Evolutionary conservation across 2,113 vertebrate genomes (phyloP).

Genomic region (Lepus americanus): DNA sequence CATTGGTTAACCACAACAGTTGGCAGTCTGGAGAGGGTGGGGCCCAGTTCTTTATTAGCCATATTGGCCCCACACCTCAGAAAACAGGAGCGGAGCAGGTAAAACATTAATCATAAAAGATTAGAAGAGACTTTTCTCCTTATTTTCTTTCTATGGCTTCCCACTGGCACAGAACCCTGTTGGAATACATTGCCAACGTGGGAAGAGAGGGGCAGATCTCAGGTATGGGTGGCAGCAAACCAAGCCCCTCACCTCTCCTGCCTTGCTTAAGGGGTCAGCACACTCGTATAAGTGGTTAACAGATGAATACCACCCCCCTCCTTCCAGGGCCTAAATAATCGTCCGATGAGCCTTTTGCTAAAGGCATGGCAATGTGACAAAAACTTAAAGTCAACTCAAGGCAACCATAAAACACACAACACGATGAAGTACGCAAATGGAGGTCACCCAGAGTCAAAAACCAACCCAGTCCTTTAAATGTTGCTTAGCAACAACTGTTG

Average conservation of each 20-base stretch:
- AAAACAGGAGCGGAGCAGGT: neutral
- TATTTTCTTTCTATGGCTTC: neutral
- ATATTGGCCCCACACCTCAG: neutral
- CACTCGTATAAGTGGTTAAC: neutral
- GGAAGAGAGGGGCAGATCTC: neutral
- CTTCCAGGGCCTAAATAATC: neutral
- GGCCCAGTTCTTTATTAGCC: neutral
- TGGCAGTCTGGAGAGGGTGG: neutral
- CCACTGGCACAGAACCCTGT: neutral
- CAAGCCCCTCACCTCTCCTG: neutral
- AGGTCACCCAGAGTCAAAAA: conserved; percentile 65
- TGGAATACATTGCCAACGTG: neutral
- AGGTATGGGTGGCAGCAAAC: conserved; percentile 3
- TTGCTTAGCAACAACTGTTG: conserved; percentile 66
- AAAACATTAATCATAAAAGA: neutral
- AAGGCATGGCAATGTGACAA: neutral
- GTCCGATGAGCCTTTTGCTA: neutral
- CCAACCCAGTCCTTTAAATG: conserved; percentile 45
- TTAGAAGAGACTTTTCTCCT: neutral
- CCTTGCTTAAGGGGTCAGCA: neutral
- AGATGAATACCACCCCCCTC: neutral
- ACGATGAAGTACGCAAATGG: neutral
- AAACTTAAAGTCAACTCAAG: conserved; percentile 51
- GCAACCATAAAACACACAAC: conserved; percentile 52
- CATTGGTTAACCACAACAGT: neutral